Conservation (phyloP, 1,140 invertebrate genomes). For the Reticulitermes speratus region DNA sequence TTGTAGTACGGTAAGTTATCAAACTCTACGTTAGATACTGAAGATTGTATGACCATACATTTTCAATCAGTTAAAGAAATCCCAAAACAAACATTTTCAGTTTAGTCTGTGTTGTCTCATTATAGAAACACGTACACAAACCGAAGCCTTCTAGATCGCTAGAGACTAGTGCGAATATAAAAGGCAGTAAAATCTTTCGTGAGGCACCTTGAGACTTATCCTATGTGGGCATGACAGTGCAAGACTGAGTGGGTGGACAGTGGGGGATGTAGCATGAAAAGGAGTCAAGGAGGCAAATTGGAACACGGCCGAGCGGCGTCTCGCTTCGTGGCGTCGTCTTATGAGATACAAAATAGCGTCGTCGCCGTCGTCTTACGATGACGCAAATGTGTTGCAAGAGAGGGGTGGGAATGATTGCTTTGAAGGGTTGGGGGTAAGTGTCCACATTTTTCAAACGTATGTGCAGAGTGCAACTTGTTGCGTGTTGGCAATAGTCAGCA, state of each 20-base stretch:
- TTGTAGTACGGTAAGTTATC: too few relatives aligned
- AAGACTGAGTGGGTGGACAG: background rate
- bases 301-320: background rate
- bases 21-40: too few relatives aligned
- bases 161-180: background rate
- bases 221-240: background rate
- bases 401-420: background rate
- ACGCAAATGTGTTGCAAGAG: background rate
- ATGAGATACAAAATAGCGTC: constrained; percentile 1
- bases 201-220: background rate
- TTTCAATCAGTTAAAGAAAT: background rate
- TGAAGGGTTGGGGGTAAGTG: background rate
- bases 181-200: background rate
- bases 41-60: background rate
- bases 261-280: background rate
- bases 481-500: background rate
- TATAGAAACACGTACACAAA: background rate
- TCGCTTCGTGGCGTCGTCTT: constrained; percentile 15
- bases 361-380: background rate
- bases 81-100: background rate
- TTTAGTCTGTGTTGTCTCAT: background rate
- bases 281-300: constrained; percentile 13
- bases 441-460: background rate
- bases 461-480: background rate
- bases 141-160: background rate